Base-by-base conservation (phyloP, 2,113 vertebrate species). In the Cryptoleucopteryx plumbea region DNA sequence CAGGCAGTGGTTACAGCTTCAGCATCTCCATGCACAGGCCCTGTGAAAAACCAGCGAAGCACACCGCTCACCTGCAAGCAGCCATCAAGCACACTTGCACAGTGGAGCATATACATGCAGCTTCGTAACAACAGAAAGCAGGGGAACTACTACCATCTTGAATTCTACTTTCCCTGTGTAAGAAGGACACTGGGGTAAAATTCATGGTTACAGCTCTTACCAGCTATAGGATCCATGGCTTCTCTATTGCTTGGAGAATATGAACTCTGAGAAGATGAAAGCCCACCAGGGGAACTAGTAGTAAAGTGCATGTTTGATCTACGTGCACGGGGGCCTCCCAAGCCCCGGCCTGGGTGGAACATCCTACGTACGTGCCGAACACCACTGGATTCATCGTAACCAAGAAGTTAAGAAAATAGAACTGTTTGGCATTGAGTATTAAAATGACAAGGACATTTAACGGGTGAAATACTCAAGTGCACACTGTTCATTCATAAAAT, bases 231-330 rank as follows among this genome's bases (percentile, higher is more conserved):
- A 98, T 99, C 99, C 99, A 99, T 99, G 90, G 99, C 98, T 98
- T 99, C 99, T 98, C 99, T 99, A 98, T 99, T 99, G 98, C 99
- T 99, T 98, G 99, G 99, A 98, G 99, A 99, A 98, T 99, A 99
- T 0, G 99, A 99, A 98, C 99, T 99, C 98, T 99, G 99, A 96
- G 99, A 99, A 94, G 99, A 99, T 62, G 99, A 99, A 94, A 99
- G 99, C 63, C 99, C 99, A 92, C 99, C 99, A 77, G 98, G 98
- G 94, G 99, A 99, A 98, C 99, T 99, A 98, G 98, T 99, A 98
- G 99, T 99, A 99, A 99, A 99, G 99, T 99, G 99, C 99, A 99
- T 99, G 98, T 99, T 99, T 98, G 99, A 99, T 98, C 99, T 98
- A 93, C 99, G 99, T 70, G 99, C 99, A 92, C 99, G 98, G 92